These are phyloP conservation scores for Telmatherina bonti DNA, from an alignment of 2,797 vertebrate species.

Conservation along the genomic window DNA sequence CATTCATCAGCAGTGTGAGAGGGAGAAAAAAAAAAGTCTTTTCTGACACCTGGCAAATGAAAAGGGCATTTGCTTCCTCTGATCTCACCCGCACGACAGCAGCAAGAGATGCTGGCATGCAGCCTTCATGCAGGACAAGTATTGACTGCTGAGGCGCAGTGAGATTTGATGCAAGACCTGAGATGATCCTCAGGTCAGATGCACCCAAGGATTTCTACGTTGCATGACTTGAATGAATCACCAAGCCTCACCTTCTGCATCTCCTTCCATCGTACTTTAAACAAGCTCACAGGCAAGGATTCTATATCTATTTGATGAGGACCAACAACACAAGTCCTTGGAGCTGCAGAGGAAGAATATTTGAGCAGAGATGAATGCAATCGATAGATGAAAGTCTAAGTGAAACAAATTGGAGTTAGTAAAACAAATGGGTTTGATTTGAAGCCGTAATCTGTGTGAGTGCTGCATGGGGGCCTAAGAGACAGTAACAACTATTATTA, in stretches of 20 bases:
- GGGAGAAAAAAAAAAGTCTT: slow-evolving; percentile 29
- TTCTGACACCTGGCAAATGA: slow-evolving; percentile 55
- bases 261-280: slow-evolving; percentile 2
- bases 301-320: slow-evolving; percentile 17
- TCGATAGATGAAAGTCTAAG: slow-evolving; percentile 57
- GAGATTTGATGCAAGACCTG: slow-evolving; percentile 46
- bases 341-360: slow-evolving; percentile 9
- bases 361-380: slow-evolving; percentile 44
- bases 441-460: slow-evolving; percentile 65
- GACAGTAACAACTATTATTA: slow-evolving; percentile 76
- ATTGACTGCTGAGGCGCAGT: slow-evolving; percentile 45
- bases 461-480: slow-evolving; percentile 53
- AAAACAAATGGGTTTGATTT: slow-evolving; percentile 76
- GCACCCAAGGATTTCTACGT: slow-evolving; percentile 31
- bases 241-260: slow-evolving; percentile 18
- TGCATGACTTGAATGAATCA: slow-evolving; percentile 33
- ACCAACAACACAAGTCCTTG: slow-evolving; percentile 6
- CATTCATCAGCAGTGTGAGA: slow-evolving; percentile 23
- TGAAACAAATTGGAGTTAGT: slow-evolving; percentile 72
- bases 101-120: slow-evolving; percentile 42
- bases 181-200: slow-evolving; percentile 45
- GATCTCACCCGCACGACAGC: slow-evolving; percentile 43
- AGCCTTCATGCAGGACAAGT: slow-evolving; percentile 31
- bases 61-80: slow-evolving; percentile 50
- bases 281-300: neutral